These are phyloP conservation scores for Zaprionus davidi DNA, from an alignment of 1,140 invertebrate species.

Conservation along the genomic window DNA sequence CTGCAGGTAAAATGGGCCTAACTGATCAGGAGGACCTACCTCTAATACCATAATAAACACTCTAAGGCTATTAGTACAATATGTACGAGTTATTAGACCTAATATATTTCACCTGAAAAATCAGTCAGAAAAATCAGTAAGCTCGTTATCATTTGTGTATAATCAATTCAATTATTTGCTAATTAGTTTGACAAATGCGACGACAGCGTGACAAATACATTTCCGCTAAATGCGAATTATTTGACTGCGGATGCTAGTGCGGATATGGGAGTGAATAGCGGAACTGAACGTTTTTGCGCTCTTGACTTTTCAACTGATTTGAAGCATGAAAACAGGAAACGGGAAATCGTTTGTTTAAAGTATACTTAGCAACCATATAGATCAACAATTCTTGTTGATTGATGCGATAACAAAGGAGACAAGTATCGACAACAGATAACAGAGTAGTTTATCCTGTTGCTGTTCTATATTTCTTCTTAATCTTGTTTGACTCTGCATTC, in stretches of 20 bases:
- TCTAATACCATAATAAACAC: neutral
- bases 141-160: conserved; percentile 1
- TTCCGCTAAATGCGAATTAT: conserved; percentile 51
- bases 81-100: too few relatives aligned
- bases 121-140: neutral
- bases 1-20: conserved; percentile 2
- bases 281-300: conserved; percentile 32
- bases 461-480: neutral
- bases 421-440: neutral
- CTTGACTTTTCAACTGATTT: conserved; percentile 31
- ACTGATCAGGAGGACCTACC: neutral
- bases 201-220: conserved; percentile 71
- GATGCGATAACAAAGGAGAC: neutral
- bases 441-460: neutral
- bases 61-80: too few relatives aligned
- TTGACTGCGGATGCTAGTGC: conserved; percentile 14
- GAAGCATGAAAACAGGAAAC: conserved; percentile 61
- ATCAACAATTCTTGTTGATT: neutral
- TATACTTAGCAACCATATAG: conserved; percentile 23
- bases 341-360: conserved; percentile 72
- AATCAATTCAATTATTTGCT: conserved; percentile 43
- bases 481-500: neutral
- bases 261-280: conserved; percentile 31
- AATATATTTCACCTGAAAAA: neutral
- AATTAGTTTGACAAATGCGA: conserved; percentile 54